A percentile compares a stretch with the other conserved stretches of the same genome.
Evolutionary conservation across 1,140 invertebrate species (phyloP).

Genomic region (Euglossa dilemma): DNA sequence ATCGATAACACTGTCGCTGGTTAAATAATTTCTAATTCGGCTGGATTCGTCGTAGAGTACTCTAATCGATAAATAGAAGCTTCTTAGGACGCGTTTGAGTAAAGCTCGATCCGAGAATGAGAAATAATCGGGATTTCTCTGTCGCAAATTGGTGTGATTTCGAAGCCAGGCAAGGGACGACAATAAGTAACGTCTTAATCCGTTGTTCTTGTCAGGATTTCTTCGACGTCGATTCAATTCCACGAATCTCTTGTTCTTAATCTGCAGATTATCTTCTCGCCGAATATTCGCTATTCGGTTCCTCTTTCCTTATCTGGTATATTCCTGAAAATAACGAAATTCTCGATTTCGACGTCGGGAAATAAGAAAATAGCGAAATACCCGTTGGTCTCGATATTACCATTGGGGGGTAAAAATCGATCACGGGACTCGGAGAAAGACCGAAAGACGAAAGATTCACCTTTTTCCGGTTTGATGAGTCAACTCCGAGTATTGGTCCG

Average conservation of each 20-base stretch:
- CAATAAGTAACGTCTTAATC: slow-evolving; percentile 1
- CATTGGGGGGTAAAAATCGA: no score
- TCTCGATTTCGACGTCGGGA: no score
- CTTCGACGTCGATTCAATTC: not conserved
- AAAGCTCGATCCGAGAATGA: not conserved
- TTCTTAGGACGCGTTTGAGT: not conserved
- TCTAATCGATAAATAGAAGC: not conserved
- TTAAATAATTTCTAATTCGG: not conserved
- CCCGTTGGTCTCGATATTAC: no score
- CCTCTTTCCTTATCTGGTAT: not conserved
- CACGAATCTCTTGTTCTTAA: not conserved
- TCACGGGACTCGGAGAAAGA: no score
- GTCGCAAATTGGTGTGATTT: not conserved
- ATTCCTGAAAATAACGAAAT: not conserved
- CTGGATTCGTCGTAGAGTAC: not conserved
- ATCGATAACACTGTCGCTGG: no score
- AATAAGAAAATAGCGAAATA: no score
- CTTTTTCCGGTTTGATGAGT: not conserved
- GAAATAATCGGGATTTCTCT: not conserved
- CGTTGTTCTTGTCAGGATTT: not conserved
- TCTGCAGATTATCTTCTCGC: not conserved
- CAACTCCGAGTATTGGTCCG: not conserved
- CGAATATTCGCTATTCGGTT: no score
- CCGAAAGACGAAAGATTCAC: not conserved
- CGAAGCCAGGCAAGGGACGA: not conserved